Evolutionary conservation across 2,888 invertebrate species (phyloP).

Genomic region (Sepioteuthis lessoniana): DNA sequence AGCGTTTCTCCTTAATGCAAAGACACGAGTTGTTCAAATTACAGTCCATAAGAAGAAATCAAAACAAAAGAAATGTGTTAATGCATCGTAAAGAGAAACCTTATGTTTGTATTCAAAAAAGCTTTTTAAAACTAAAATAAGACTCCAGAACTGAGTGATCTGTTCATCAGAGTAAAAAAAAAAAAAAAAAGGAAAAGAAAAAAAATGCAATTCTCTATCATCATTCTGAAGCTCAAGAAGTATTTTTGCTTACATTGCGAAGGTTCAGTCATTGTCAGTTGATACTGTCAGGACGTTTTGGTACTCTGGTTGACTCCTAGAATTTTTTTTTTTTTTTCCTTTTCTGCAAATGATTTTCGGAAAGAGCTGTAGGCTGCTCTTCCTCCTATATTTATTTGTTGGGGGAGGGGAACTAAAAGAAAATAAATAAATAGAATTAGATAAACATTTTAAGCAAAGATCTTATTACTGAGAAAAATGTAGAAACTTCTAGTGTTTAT

Average conservation of each 20-base stretch:
- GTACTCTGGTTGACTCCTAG: too few relatives aligned
- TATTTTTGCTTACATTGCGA: too few relatives aligned
- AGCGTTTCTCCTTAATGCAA: slow-evolving; percentile 1
- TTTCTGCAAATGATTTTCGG: not conserved
- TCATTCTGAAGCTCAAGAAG: too few relatives aligned
- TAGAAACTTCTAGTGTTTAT: too few relatives aligned
- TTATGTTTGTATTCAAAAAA: slow-evolving; percentile 6
- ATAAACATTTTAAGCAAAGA: not conserved
- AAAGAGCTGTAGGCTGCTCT: not conserved
- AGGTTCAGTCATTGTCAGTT: too few relatives aligned
- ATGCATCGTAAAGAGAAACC: slow-evolving; percentile 33
- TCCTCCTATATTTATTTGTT: not conserved
- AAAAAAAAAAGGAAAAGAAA: too few relatives aligned
- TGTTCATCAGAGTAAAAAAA: too few relatives aligned
- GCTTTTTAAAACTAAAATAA: not conserved
- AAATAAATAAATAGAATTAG: not conserved
- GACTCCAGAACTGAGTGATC: too few relatives aligned
- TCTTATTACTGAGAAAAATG: not conserved
- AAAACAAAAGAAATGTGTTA: slow-evolving; percentile 12
- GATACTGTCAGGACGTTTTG: too few relatives aligned
- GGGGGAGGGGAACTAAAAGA: not conserved
- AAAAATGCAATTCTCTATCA: too few relatives aligned
- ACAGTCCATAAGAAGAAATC: not conserved
- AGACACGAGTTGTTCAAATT: not conserved
- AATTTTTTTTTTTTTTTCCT: too few relatives aligned